Conservation (phyloP, 1,140 invertebrate genomes). For the Melanaphis sacchari region DNA sequence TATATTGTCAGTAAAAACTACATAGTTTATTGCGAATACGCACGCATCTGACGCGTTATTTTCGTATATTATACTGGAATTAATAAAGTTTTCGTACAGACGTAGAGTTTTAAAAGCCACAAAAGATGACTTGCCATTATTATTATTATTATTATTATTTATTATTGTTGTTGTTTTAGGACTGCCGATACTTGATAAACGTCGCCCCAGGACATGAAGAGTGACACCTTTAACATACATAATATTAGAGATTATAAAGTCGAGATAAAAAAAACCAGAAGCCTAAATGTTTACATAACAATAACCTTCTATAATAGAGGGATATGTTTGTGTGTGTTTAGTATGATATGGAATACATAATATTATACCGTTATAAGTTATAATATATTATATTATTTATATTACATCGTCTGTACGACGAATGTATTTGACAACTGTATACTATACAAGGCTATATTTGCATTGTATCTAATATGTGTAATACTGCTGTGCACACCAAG, state of each 20-base stretch:
- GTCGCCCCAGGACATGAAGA: not conserved
- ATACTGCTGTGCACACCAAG: not conserved
- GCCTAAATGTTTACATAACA: not conserved
- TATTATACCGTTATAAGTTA: not conserved
- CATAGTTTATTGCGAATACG: not conserved
- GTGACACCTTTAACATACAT: not conserved
- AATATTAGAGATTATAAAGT: constrained; percentile 7
- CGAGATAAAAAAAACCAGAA: constrained; percentile 5
- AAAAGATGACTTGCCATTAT: not conserved
- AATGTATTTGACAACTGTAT: not conserved
- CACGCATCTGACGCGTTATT: not conserved
- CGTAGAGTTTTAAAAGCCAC: not conserved
- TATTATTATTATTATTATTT: not conserved
- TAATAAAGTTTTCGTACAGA: not conserved
- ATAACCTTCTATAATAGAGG: not conserved
- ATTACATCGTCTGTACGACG: not conserved
- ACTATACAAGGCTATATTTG: not conserved
- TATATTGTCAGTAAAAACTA: not conserved
- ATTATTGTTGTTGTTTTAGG: not conserved
- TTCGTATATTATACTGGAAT: not conserved
- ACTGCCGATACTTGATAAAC: not conserved
- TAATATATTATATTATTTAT: not conserved
- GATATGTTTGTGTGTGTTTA: not conserved
- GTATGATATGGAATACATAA: constrained; percentile 3
- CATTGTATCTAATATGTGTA: not conserved